These are phyloP conservation scores for Psilanteris sp. DNA, from an alignment of 1,140 invertebrate species.

Conservation along the genomic window DNA sequence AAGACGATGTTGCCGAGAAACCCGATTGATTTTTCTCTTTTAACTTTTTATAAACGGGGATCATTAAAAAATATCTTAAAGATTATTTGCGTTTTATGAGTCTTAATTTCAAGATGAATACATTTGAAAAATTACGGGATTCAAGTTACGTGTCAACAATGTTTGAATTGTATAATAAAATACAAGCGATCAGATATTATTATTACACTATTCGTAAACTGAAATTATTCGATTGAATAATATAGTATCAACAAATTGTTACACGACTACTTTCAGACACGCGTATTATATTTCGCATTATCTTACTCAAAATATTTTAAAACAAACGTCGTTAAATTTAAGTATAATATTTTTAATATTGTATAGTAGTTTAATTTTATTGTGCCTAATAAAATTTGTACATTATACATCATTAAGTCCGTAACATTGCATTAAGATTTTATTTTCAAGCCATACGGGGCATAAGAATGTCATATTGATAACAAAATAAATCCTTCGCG, in stretches of 20 bases:
- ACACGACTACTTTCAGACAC: conserved; percentile 10
- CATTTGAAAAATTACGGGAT: conserved; percentile 39
- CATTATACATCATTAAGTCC: conserved; percentile 27
- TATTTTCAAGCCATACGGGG: conserved; percentile 17
- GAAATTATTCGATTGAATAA: no score
- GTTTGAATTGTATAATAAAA: conserved; percentile 54
- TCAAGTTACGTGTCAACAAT: conserved; percentile 47
- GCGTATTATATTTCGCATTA: conserved; percentile 25
- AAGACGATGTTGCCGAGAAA: conserved; percentile 50
- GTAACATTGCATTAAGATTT: conserved; percentile 22
- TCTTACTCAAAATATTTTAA: conserved; percentile 46
- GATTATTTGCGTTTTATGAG: conserved; percentile 61
- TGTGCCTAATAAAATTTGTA: conserved; percentile 41
- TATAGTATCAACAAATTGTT: no score
- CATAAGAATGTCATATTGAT: conserved; percentile 34
- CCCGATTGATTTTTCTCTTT: conserved; percentile 64
- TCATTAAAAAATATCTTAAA: conserved; percentile 57
- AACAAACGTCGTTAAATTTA: conserved; percentile 19
- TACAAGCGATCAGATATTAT: conserved; percentile 39
- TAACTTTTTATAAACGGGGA: conserved; percentile 55
- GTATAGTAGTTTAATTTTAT: conserved; percentile 18
- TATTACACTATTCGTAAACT: conserved; percentile 17
- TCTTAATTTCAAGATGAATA: conserved; percentile 54
- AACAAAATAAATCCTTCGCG: conserved; percentile 21
- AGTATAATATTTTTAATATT: conserved; percentile 32